phyloP scores from a whole-genome alignment of 2,797 vertebrate species.

The Leucoraja ocellata region DNA sequence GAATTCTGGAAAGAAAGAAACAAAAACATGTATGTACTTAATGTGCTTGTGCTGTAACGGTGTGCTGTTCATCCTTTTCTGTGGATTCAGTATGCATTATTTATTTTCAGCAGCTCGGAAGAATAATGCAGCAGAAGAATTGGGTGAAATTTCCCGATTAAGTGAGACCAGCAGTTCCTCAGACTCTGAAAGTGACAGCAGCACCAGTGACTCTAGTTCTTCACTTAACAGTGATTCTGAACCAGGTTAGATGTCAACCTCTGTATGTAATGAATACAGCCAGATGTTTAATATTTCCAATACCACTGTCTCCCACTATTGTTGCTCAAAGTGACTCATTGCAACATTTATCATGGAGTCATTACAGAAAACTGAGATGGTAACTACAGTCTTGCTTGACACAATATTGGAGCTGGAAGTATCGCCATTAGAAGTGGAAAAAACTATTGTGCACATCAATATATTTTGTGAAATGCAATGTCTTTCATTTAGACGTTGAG shows the following conservation, averaged over 20 bases:
- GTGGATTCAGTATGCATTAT: neutral
- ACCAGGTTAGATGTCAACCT: slow-evolving; percentile 65
- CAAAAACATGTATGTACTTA: slow-evolving; percentile 55
- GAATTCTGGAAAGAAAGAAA: slow-evolving; percentile 52
- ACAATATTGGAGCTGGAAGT: neutral
- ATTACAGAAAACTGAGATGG: neutral
- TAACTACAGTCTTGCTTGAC: neutral
- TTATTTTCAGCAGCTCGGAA: slow-evolving; percentile 52
- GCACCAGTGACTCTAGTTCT: slow-evolving; percentile 57
- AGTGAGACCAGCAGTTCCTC: slow-evolving; percentile 60
- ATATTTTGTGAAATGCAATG: neutral
- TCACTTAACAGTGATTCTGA: slow-evolving; percentile 72
- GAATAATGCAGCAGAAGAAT: slow-evolving; percentile 33
- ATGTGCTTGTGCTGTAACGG: neutral
- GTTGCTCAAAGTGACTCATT: neutral
- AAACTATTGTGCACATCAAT: neutral
- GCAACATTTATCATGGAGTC: neutral
- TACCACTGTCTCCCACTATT: slow-evolving; percentile 34
- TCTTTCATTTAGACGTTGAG: neutral
- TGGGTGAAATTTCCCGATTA: slow-evolving; percentile 50
- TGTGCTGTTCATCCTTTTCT: slow-evolving; percentile 36
- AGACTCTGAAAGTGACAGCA: slow-evolving; percentile 48
- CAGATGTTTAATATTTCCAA: slow-evolving; percentile 39
- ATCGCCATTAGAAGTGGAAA: too few species aligned
- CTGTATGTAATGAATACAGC: slow-evolving; percentile 37